Percentiles rank a stretch among this genome's conserved stretches.
These are phyloP conservation scores for Gasterosteus aculeatus DNA, from an alignment of 2,113 vertebrate species.

Conservation along the genomic window DNA sequence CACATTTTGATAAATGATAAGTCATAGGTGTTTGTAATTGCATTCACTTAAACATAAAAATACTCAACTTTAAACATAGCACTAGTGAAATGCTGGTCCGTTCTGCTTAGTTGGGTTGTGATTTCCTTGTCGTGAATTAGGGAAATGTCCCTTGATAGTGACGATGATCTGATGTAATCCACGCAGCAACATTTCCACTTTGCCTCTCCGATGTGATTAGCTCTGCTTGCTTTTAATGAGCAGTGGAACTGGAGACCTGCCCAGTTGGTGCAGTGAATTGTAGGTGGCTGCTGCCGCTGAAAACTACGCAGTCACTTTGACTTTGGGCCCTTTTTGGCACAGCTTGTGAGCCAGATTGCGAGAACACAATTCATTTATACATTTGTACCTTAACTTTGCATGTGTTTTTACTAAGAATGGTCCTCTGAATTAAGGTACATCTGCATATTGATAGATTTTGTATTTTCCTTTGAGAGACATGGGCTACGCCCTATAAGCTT, in stretches of 20 bases:
- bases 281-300: neutral
- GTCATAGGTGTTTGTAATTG: too few species aligned
- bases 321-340: neutral
- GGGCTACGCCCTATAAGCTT: neutral
- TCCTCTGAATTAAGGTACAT: neutral
- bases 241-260: neutral
- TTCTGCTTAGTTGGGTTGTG: neutral
- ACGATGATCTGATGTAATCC: slow-evolving; percentile 32
- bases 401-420: neutral
- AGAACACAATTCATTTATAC: too few species aligned
- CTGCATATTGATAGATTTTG: neutral
- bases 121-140: neutral
- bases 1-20: neutral
- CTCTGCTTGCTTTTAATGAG: slow-evolving; percentile 16
- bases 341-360: neutral
- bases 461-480: neutral
- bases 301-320: neutral
- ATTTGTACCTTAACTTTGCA: neutral
- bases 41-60: too few species aligned
- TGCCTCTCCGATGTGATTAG: slow-evolving; percentile 11
- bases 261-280: slow-evolving; percentile 4
- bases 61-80: neutral
- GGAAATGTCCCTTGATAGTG: neutral
- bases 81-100: neutral
- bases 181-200: slow-evolving; percentile 7